Evolutionary conservation across 2,113 vertebrate genomes (phyloP), one percentile per base, ranked within the genome.

Genomic region (Pangasianodon gigas): DNA sequence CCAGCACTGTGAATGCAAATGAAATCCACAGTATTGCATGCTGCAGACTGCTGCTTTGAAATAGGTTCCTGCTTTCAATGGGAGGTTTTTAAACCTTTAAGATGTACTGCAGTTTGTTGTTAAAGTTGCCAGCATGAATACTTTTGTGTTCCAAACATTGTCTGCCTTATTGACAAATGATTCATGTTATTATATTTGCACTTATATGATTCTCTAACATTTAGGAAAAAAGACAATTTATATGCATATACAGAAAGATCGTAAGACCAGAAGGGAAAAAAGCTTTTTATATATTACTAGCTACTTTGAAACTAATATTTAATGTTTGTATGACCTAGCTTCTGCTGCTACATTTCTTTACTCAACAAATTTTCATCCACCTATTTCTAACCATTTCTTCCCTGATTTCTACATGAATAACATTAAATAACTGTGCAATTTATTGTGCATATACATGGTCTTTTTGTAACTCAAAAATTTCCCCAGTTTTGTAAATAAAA

Each of bases 151-250:
- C 65, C n/a, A 71, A 75, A 18, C 37, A 3, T 83, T 48, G 69
- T 89, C 51, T 79, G 80, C 69, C 90, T 89, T 91, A 84, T 29
- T 91, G 7, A 48, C 44, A 87, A 87, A 84, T 44, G 5, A 89
- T 80, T 83, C 16, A 26, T 86, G 48, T 88, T 32, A 32, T 62
- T 67, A 84, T 91, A 89, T 89, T 91, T 91, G 85, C 88, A 79
- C 56, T 85, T 41, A 14, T 87, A 46, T 54, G 21, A 79, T 46
- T 69, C 46, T 41, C 37, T 32, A 5, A 81, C 60, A 52, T 86
- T 80, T 65, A 37, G 18, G 44, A 79, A 79, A 65, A 48, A 81
- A 14, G 10, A 77, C 18, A 48, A 44, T 65, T 29, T 65, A 65
- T 65, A 65, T 65, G 11, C 26, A 67, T 67, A 29, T 9, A 67